These are phyloP conservation scores for Luscinia luscinia DNA, from an alignment of 2,797 vertebrate species.

Conservation along the genomic window DNA sequence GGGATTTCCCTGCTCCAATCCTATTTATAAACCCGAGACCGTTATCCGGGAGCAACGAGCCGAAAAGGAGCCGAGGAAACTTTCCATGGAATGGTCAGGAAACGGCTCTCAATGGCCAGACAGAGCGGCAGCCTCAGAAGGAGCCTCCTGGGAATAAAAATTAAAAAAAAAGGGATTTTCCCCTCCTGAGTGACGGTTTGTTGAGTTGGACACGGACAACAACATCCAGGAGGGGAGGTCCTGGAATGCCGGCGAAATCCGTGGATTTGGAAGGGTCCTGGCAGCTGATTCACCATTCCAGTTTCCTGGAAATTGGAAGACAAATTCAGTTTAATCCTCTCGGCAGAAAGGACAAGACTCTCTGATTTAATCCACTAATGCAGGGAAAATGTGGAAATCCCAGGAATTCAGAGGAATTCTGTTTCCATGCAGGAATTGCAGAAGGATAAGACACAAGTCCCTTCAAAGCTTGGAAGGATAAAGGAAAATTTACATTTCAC, in stretches of 20 bases:
- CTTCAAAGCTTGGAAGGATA: neutral
- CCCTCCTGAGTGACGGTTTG: neutral
- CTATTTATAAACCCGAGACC: neutral
- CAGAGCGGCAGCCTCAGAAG: neutral
- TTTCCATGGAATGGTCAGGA: constrained; percentile 29
- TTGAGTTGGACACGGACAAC: neutral
- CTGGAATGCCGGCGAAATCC: rapidly evolving
- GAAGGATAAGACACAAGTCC: neutral
- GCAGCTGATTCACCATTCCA: neutral
- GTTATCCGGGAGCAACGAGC: neutral
- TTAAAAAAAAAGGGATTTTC: neutral
- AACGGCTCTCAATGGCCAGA: constrained; percentile 32
- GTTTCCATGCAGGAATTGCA: neutral
- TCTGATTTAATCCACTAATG: rapidly evolving
- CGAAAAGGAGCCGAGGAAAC: neutral
- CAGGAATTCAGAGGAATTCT: neutral
- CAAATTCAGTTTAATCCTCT: rapidly evolving
- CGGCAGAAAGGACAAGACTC: rapidly evolving
- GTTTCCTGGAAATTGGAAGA: neutral
- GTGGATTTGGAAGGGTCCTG: neutral
- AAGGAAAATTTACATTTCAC: neutral
- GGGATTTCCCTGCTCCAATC: neutral
- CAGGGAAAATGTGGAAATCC: neutral
- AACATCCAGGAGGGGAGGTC: neutral
- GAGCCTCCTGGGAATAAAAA: neutral